Evolutionary conservation across 2,888 invertebrate species (phyloP), one percentile per base, ranked within the genome.

Genomic region (Apantesis nais): DNA sequence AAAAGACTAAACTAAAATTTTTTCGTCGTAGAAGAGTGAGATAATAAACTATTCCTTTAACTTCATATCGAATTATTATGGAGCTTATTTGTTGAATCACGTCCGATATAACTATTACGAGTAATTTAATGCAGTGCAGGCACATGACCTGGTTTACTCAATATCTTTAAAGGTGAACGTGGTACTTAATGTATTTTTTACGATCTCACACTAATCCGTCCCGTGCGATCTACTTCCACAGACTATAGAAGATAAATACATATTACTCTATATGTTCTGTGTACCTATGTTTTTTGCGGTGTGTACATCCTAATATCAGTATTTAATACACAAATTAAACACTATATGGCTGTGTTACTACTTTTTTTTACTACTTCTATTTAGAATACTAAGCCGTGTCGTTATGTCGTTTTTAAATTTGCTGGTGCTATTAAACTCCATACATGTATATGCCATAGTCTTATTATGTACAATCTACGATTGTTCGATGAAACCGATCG

Each of bases 91-190:
- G 48, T 69, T 34, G n/a, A 41, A 11, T 22, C 48, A 65, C 60
- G 60, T 60, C 44, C 60, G 48, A 74, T 77, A 74, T 44, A 66
- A 71, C 48, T 44, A 48, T 69, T 37, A 61, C 60, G 29, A 61
- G 65, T 69, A 61, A 65, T 65, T 68, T 69, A 69, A 48, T 48
- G 58, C 29, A 68, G 68, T 62, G 39, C 34, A 60, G 14, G 31
- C 3, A 31, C 58, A 55, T 41, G 29, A 61, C 39, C 37, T 65
- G 55, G 58, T 69, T 60, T 34, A 48, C 25, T 64, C 41, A 58
- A 67, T 44, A 60, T 61, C 14, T 67, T 61, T n/a, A 66, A 34
- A 66, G 14, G 55, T 55, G 52, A 62, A 62, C 63, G 63, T 31
- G 39, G 37, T 37, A 62, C 37, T 62, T 37, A 62, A 64, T 48